A percentile compares a stretch with the other conserved stretches of the same genome.
Conservation (phyloP, 2,888 invertebrate genomes). For the Lasius fuliginosus region DNA sequence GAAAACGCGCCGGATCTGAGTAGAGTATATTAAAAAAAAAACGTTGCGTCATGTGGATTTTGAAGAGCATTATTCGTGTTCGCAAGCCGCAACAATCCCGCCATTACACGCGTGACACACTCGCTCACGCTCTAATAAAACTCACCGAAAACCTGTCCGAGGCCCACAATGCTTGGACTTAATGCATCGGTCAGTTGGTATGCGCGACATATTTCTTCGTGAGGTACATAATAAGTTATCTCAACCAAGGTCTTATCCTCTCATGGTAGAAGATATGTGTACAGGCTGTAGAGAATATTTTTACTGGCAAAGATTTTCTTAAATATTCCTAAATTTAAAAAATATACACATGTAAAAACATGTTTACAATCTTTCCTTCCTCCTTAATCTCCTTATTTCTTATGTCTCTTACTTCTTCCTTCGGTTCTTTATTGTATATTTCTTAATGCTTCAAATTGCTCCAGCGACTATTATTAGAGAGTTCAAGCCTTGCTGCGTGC, state of each 20-base stretch:
- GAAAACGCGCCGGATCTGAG: conserved; percentile 67
- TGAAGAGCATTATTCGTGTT: conserved; percentile 70
- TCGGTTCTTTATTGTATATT: background rate
- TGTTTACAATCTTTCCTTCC: background rate
- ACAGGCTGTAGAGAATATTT: background rate
- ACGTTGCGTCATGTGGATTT: conserved; percentile 74
- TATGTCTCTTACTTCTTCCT: too few species aligned
- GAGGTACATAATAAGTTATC: conserved; percentile 56
- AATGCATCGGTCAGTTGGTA: conserved; percentile 68
- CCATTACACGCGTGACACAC: conserved; percentile 79
- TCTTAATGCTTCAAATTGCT: background rate
- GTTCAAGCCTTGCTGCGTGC: background rate
- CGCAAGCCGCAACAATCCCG: conserved; percentile 74
- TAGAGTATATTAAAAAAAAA: conserved; percentile 55
- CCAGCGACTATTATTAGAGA: background rate
- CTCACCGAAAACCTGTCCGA: conserved; percentile 73
- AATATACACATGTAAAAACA: background rate
- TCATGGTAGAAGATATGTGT: background rate
- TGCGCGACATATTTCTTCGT: conserved; percentile 65
- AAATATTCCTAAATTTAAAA: background rate
- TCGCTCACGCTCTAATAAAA: conserved; percentile 78
- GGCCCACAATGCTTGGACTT: conserved; percentile 70
- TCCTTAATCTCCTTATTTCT: too few species aligned
- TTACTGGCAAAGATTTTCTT: background rate
- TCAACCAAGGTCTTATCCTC: conserved; percentile 6